Evolutionary conservation across 2,797 vertebrate genomes (phyloP).

Genomic region (Diglossa cyanea): DNA sequence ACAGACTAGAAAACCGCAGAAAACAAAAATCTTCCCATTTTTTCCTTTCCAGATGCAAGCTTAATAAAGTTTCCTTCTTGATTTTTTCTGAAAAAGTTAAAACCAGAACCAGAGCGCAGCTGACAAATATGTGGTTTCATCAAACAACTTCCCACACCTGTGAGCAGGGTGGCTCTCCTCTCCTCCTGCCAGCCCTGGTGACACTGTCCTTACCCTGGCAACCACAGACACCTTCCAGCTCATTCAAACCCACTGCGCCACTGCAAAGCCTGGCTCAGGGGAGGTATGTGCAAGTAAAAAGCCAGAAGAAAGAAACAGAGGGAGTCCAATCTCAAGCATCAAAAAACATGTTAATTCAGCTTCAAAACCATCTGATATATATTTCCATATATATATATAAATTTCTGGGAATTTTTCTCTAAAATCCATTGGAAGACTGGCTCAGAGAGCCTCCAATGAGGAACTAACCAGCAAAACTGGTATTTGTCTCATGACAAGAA

Average conservation of each 20-base stretch:
- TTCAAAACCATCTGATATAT: not conserved
- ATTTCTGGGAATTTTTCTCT: not conserved
- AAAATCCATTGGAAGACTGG: not conserved
- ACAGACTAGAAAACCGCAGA: not conserved
- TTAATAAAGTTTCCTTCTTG: not conserved
- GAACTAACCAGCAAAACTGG: not conserved
- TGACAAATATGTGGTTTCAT: not conserved
- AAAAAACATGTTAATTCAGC: accelerated
- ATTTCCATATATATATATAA: not conserved
- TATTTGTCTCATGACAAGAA: not conserved
- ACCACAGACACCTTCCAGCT: not conserved
- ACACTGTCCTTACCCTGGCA: not conserved
- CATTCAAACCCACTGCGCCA: not conserved
- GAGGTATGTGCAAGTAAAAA: not conserved
- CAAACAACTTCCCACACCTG: not conserved
- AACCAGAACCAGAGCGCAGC: not conserved
- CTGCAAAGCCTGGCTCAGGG: not conserved
- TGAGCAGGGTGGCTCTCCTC: not conserved
- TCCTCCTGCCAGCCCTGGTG: not conserved
- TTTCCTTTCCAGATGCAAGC: too few relatives aligned
- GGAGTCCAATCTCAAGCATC: not conserved
- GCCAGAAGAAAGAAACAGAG: not conserved
- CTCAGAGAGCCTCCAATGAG: accelerated
- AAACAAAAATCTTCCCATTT: not conserved
- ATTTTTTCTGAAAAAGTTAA: not conserved